Percentiles rank a stretch among this genome's conserved stretches.
Conservation (phyloP, 2,797 vertebrate species). For the Podarcis lilfordi region DNA sequence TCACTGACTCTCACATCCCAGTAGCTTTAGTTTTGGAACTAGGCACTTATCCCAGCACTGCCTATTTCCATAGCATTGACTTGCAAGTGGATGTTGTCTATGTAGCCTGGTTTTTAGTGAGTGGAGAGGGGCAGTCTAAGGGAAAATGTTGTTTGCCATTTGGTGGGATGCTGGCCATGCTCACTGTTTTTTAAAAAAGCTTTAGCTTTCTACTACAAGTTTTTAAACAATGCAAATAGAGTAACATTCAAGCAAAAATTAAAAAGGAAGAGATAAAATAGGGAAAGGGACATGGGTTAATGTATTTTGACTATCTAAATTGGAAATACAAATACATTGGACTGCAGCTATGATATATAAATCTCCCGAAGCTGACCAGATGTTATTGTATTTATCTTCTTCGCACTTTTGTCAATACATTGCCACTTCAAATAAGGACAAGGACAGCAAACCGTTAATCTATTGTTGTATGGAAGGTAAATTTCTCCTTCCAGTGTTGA, state of each 20-base stretch:
- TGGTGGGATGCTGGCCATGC: background rate
- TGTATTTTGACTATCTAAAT: background rate
- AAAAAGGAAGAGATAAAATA: background rate
- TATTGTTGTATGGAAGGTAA: background rate
- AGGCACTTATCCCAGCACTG: background rate
- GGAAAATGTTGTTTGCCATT: background rate
- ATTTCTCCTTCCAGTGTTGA: background rate
- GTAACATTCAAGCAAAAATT: background rate
- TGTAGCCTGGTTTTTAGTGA: background rate
- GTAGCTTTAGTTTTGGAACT: background rate
- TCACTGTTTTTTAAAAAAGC: background rate
- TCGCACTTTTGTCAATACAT: background rate
- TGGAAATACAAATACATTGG: background rate
- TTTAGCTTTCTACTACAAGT: background rate
- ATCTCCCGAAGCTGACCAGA: background rate
- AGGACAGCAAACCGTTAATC: slow-evolving; percentile 4
- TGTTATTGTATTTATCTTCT: background rate
- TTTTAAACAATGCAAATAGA: background rate
- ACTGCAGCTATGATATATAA: background rate
- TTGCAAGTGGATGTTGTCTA: background rate
- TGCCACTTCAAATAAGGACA: background rate
- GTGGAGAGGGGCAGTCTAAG: background rate
- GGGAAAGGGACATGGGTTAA: background rate
- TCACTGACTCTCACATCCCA: background rate
- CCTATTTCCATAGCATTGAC: background rate